Conservation (phyloP, 2,797 vertebrate genomes). For the Atherinosoma microstoma region DNA sequence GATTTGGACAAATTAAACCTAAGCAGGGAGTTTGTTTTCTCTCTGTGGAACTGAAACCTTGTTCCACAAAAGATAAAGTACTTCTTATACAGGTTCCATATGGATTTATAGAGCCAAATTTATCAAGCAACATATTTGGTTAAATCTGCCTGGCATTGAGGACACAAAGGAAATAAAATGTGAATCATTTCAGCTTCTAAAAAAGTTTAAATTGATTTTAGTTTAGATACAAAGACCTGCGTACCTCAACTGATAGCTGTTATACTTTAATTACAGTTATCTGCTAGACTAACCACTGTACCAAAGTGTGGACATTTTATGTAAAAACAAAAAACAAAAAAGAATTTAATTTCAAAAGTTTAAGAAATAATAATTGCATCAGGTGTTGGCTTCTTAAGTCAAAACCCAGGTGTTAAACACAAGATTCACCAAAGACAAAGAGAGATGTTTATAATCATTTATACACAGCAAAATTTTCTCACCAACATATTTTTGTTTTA, state of each 20-base stretch:
- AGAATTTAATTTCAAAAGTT: too few species aligned
- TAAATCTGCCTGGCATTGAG: conserved; percentile 11
- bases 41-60: neutral
- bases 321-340: neutral
- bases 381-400: too few species aligned
- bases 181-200: neutral
- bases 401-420: too few species aligned
- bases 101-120: neutral
- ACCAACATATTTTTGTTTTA: neutral
- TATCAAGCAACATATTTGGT: conserved; percentile 27
- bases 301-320: neutral
- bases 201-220: neutral
- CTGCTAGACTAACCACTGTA: neutral
- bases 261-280: neutral
- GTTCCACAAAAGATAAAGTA: neutral
- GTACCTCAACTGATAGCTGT: neutral
- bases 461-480: neutral
- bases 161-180: conserved; percentile 27
- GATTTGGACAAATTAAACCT: conserved; percentile 26
- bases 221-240: neutral
- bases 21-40: conserved; percentile 8
- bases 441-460: neutral
- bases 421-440: too few species aligned
- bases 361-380: too few species aligned
- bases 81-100: neutral